Base-by-base conservation (phyloP, 2,113 vertebrate genomes). In the Alethe diademata region DNA sequence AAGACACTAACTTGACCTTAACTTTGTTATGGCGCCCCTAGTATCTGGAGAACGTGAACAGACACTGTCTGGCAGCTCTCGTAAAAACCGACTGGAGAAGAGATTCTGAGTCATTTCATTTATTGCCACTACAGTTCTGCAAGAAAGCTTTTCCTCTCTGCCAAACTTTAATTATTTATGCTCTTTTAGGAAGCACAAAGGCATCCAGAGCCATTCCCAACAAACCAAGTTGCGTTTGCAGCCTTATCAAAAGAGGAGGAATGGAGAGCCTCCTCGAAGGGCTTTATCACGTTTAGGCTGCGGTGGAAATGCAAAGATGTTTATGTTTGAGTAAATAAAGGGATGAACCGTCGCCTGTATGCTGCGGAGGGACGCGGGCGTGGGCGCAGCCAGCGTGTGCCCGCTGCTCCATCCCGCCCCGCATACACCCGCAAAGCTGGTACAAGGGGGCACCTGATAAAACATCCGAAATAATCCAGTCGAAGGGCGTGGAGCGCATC, bases 1-100 rank as follows among this genome's bases (percentile, higher is more conserved):
- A 98, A 98, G 97, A 97, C 97, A 98, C 98, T 99, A 99, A 99
- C 99, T 99, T 99, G 99, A 99, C 99, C 99, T 99, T 99, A 99
- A 99, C 99, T 99, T 99, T 99, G 99, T 98, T 98, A 98, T 98
- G 98, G 98, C 98, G 98, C 98, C 98, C 98, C 98, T 98, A 98
- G 98, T 97, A 98, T 99, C 98, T 98, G 97, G 97, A 97, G 95
- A 98, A 98, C 98, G 98, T 96, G 98, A 98, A 98, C 98, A 98
- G 97, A 98, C 98, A 97, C 98, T 97, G 98, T 98, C 98, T 98
- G 98, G 98, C 97, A 98, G 97, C 98, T 98, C 98, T 98, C 98
- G 97, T 98, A 98, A 98, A 98, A 98, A 97, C 98, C 97, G 98
- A 97, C 98, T 98, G 98, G 98, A 98, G 98, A 98, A 98, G 97